Conservation (phyloP, 2,888 invertebrate genomes). For the Willowsia nigromaculata region DNA sequence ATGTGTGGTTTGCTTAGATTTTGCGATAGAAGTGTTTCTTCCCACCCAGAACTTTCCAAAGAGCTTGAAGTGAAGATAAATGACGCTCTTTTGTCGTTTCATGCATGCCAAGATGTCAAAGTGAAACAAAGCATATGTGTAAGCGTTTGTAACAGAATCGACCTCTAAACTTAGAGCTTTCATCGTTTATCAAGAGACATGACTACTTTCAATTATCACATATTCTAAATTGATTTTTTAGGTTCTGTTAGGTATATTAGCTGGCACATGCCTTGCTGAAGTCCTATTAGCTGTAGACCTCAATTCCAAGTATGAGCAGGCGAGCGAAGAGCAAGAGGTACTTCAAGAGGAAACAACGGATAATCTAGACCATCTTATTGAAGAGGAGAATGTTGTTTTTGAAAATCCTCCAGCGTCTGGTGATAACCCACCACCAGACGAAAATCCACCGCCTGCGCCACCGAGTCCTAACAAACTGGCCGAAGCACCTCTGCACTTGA, state of each 20-base stretch:
- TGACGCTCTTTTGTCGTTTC: background rate
- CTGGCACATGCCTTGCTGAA: background rate
- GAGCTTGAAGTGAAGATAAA: background rate
- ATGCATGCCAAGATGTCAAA: constrained; percentile 44
- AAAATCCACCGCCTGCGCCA: too few relatives aligned
- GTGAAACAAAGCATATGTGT: constrained; percentile 41
- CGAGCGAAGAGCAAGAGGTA: constrained; percentile 45
- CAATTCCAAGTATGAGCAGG: constrained; percentile 63
- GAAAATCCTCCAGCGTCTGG: background rate
- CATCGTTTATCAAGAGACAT: background rate
- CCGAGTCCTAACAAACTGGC: too few relatives aligned
- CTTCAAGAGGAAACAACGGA: constrained; percentile 5
- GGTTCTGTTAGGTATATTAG: constrained; percentile 7
- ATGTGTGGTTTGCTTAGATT: constrained; percentile 15
- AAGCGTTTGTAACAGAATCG: background rate
- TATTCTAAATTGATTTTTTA: background rate
- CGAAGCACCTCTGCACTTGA: background rate
- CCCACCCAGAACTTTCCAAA: background rate
- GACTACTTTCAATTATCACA: background rate
- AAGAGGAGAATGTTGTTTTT: constrained; percentile 14
- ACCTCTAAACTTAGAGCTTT: background rate
- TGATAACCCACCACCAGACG: background rate
- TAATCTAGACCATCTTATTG: background rate
- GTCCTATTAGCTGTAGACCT: constrained; percentile 59
- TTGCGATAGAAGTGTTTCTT: background rate